phyloP scores from a whole-genome alignment of 2,888 invertebrate genomes.

The Chelonus formosanus region DNA sequence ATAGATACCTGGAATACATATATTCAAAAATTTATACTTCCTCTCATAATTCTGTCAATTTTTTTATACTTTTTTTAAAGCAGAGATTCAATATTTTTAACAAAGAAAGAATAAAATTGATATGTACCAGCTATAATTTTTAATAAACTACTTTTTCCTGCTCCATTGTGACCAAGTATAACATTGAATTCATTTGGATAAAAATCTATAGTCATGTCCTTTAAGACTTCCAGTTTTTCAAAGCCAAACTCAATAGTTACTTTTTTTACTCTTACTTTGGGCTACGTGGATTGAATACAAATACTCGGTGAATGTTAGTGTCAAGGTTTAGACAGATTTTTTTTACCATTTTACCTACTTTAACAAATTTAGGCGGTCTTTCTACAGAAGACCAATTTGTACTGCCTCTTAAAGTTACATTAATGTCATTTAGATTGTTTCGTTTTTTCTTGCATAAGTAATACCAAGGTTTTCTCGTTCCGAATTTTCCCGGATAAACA shows the following conservation, averaged over 20 bases:
- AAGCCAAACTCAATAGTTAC: constrained; percentile 40
- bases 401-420: constrained; percentile 32
- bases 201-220: constrained; percentile 44
- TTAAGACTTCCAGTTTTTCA: constrained; percentile 34
- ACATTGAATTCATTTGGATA: constrained; percentile 43
- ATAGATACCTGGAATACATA: constrained; percentile 38
- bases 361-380: constrained; percentile 33
- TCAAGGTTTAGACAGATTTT: not conserved
- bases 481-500: constrained; percentile 39
- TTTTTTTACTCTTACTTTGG: constrained; percentile 39
- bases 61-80: not conserved
- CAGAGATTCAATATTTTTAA: not conserved
- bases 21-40: not conserved
- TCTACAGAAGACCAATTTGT: constrained; percentile 46
- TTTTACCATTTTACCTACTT: constrained; percentile 26
- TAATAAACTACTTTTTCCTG: constrained; percentile 45
- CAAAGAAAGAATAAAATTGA: not conserved
- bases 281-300: constrained; percentile 28
- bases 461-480: constrained; percentile 39
- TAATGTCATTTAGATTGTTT: constrained; percentile 18
- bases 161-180: constrained; percentile 44
- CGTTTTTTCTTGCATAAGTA: constrained; percentile 39
- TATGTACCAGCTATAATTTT: constrained; percentile 42
- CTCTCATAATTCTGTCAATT: not conserved
- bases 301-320: not conserved